Evolutionary conservation across 2,797 vertebrate species (phyloP), one percentile per base, ranked within the genome.

Genomic region (Tarsius wallacei): DNA sequence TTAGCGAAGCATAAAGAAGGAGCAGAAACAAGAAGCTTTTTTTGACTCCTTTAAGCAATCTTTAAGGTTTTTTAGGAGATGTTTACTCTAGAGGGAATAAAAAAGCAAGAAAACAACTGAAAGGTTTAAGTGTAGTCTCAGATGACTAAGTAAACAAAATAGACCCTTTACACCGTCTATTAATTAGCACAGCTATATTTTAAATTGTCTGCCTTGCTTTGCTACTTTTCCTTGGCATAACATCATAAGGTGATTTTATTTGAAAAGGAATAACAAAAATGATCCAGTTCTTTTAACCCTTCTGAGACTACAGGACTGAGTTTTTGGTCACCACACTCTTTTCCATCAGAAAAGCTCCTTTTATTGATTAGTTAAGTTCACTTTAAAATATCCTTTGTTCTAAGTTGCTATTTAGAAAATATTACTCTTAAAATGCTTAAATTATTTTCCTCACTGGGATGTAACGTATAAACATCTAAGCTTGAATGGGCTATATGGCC

Each of bases 261-360:
- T 94, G 42, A 74, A 85, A 94, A 81, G 84, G 21, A 90, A 22
- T 70, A 84, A 53, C 59, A 87, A 88, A 77, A 96, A 66, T 73
- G 57, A 63, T 33, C 7, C 12, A 90, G 7, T 78, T 89, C 71
- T 78, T 84, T 74, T n/a, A 77, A 91, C 10, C 16, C 10, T 88
- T 74, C 42, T 59, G 31, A 90, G 17, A 76, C 31, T 49, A n/a
- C 1, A 68, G 33, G 24, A 53, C 19, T 87, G 19, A 51, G 21
- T 90, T 94, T 90, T 90, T 70, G 51, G 31, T 57, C 59, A 76
- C 17, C 21, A 42, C 49, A 66, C 36, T 81, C 4, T 80, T 87
- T 80, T 87, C 31, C 24, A 64, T 82, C 33, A 88, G 28, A 84
- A 84, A 81, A 57, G 14, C 15, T 57, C 53, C n/a, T 53, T n/a